Conservation (phyloP, 2,797 vertebrate genomes). For the Monodelphis domestica region DNA sequence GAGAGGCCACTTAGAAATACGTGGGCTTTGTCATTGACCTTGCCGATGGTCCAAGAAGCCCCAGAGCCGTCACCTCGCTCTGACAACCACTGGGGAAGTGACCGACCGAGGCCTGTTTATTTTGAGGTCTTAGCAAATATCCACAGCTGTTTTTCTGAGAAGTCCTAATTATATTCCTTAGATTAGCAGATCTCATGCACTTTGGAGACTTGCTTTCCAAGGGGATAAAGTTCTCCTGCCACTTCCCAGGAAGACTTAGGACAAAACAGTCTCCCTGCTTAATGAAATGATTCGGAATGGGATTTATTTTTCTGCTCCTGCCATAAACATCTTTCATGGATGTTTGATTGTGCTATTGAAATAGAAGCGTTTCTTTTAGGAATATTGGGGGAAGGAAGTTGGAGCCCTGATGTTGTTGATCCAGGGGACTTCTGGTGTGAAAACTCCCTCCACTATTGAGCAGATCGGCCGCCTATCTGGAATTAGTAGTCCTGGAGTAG, state of each 20-base stretch:
- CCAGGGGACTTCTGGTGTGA: not conserved
- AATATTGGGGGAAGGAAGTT: not conserved
- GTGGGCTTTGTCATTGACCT: constrained; percentile 21
- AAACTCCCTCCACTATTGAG: not conserved
- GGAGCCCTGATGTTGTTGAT: not conserved
- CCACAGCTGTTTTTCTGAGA: not conserved
- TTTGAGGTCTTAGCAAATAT: constrained; percentile 13
- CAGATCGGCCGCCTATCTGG: not conserved
- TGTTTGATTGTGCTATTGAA: not conserved
- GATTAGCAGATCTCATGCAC: not conserved
- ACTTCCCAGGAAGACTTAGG: not conserved
- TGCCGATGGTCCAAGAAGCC: constrained; percentile 1
- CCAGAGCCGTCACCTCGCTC: not conserved
- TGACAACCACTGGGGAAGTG: not conserved
- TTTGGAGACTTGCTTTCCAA: constrained; percentile 16
- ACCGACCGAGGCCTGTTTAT: not conserved
- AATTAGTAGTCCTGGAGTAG: not conserved
- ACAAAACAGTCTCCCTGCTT: not conserved
- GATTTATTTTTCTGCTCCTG: not conserved
- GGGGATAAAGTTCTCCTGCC: not conserved
- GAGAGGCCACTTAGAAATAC: constrained; percentile 8
- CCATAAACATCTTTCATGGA: not conserved
- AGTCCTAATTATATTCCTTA: not conserved
- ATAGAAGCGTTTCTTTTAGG: not conserved
- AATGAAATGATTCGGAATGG: not conserved